Evolutionary conservation across 1,140 invertebrate species (phyloP).

Genomic region (Lepidurus packardi): DNA sequence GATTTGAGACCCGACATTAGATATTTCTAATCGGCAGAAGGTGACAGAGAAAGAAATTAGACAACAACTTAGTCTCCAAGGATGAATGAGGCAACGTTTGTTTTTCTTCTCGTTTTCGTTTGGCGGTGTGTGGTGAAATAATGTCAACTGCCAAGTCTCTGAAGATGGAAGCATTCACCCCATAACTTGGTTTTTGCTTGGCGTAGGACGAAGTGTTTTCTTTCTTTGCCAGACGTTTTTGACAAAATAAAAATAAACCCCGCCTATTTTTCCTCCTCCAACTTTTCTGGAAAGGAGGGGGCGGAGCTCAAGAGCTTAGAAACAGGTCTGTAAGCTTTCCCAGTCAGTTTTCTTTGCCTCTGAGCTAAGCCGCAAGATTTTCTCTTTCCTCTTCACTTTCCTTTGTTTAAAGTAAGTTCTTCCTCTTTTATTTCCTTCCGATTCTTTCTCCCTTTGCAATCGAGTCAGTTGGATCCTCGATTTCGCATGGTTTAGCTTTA

Average conservation of each 20-base stretch:
- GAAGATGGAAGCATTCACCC: not conserved
- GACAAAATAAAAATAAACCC: not conserved
- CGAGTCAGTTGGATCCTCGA: not conserved
- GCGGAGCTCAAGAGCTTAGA: not conserved
- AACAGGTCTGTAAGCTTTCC: not conserved
- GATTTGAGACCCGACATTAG: not conserved
- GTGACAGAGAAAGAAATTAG: not conserved
- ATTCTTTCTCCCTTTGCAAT: not conserved
- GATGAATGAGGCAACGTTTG: conserved; percentile 6
- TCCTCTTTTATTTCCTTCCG: not conserved
- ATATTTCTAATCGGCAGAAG: not conserved
- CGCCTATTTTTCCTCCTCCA: not conserved
- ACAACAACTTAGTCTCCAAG: not conserved
- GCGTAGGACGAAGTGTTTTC: not conserved
- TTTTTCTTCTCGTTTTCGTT: not conserved
- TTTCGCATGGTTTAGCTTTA: no score
- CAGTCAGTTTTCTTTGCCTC: not conserved
- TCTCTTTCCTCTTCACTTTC: not conserved
- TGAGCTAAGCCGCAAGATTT: not conserved
- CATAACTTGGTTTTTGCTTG: not conserved
- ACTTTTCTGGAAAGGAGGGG: not conserved
- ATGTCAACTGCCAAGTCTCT: not conserved
- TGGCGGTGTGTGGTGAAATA: not conserved
- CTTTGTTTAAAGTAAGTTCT: not conserved
- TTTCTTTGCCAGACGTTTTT: not conserved